A percentile compares a stretch with the other conserved stretches of the same genome.
Conservation (phyloP, 1,140 invertebrate genomes). For the Drosophila punjabiensis region DNA sequence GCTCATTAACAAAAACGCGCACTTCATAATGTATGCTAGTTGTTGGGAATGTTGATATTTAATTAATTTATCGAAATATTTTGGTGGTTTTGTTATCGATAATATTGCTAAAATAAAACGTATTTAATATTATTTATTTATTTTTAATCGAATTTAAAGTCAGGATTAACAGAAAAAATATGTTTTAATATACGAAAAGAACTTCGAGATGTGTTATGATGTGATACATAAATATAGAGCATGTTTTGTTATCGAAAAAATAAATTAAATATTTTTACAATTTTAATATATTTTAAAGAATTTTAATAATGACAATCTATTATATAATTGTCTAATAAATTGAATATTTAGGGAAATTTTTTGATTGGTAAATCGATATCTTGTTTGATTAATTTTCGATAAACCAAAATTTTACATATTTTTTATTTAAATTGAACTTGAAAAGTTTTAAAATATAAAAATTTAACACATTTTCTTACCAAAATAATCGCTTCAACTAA, state of each 20-base stretch:
- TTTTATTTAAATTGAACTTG: too few species aligned
- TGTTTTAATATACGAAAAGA: background rate
- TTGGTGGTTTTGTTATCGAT: background rate
- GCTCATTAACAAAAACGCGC: conserved; percentile 68
- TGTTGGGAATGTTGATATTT: conserved; percentile 30
- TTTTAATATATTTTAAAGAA: too few species aligned
- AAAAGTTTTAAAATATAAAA: background rate
- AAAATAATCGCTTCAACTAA: background rate
- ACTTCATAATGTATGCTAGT: conserved; percentile 78
- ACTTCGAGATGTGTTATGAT: too few species aligned
- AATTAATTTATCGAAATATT: background rate
- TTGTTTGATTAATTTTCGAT: too few species aligned
- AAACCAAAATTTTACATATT: too few species aligned
- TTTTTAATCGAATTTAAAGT: background rate
- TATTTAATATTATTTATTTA: too few species aligned
- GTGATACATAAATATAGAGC: background rate
- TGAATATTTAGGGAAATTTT: too few species aligned
- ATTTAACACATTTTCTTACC: background rate
- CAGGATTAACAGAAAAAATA: too few species aligned
- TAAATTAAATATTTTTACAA: background rate
- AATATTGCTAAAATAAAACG: fast-evolving
- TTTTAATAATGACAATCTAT: too few species aligned
- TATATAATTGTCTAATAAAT: too few species aligned
- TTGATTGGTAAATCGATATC: too few species aligned
- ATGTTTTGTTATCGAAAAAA: background rate